Base-by-base conservation (phyloP, 2,113 vertebrate genomes). In the Tricholaema leucomelas region DNA sequence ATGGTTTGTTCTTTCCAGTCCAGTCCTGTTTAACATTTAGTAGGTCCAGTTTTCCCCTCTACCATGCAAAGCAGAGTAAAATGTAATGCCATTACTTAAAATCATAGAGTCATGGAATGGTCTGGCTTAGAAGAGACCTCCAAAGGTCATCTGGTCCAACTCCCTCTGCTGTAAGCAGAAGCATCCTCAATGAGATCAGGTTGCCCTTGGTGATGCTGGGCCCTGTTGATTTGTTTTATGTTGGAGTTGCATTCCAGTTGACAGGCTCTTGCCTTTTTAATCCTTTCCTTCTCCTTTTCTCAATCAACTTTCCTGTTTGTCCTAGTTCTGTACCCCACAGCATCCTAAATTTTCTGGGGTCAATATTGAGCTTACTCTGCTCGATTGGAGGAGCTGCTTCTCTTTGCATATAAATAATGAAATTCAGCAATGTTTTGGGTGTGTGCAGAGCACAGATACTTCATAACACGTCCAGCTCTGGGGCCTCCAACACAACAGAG, bases 291-390 rank as follows among this genome's bases (percentile, higher is more conserved):
- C 31, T 40, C 15, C 13, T 40, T 40, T 16, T 87, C 52, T 72
- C 19, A 31, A 40, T 38, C 52, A 88, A 44, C 58, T 79, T 60
- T 88, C 15, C 27, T 72, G 8, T 95, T 88, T 74, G 42, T 90
- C 30, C 12, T 54, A 33, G 75, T 87, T 56, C 48, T 1, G 2
- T 93, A 58, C 44, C 27, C 28, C 16, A 60, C 30, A 84, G 70
- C 70, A 85, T 94, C 78, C 63, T 78, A 35, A 92, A 72, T 88
- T 94, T 54, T 86, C 63, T 35, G 75, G 10, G 92, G 44, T 84
- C 48, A 33, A 9, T 90, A 60, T 28, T 71, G 77, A 84, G 27
- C 28, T 83, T 74, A 12, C 73, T 75, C 1, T 67, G 8, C 33
- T 44, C 65, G 11, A 21, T 30, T 74, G 56, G 73, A 60, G 67